Conservation (phyloP, 2,797 vertebrate species). For the Etheostoma nigrum region DNA sequence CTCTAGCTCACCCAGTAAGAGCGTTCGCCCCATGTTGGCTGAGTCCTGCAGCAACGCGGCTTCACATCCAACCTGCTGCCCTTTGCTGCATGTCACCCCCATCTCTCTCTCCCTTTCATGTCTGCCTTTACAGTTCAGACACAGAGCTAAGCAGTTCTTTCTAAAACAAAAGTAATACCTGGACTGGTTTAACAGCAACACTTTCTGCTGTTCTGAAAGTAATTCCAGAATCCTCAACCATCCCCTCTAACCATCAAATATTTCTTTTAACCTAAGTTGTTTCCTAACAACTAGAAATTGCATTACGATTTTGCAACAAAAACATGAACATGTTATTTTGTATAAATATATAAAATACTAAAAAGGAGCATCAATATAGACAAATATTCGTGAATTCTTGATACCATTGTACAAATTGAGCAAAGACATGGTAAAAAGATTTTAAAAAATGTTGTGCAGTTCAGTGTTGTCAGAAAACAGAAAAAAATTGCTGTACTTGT, state of each 20-base stretch:
- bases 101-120: background rate
- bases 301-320: too few relatives aligned
- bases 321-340: too few relatives aligned
- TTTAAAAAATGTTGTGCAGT: too few relatives aligned
- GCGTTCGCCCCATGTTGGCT: too few relatives aligned
- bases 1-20: too few relatives aligned
- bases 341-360: background rate
- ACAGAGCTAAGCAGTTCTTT: too few relatives aligned
- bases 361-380: background rate
- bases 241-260: background rate
- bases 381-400: background rate
- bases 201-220: background rate
- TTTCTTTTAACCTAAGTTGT: background rate
- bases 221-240: background rate
- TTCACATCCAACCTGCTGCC: too few relatives aligned
- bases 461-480: background rate
- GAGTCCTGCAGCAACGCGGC: too few relatives aligned
- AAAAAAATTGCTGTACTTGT: background rate
- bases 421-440: background rate
- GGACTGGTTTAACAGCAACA: background rate
- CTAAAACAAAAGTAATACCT: too few relatives aligned
- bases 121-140: background rate
- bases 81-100: too few relatives aligned
- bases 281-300: background rate
- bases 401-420: background rate